Evolutionary conservation across 2,113 vertebrate genomes (phyloP), one percentile per base, ranked within the genome.

Genomic region (Gobiocypris rarus): DNA sequence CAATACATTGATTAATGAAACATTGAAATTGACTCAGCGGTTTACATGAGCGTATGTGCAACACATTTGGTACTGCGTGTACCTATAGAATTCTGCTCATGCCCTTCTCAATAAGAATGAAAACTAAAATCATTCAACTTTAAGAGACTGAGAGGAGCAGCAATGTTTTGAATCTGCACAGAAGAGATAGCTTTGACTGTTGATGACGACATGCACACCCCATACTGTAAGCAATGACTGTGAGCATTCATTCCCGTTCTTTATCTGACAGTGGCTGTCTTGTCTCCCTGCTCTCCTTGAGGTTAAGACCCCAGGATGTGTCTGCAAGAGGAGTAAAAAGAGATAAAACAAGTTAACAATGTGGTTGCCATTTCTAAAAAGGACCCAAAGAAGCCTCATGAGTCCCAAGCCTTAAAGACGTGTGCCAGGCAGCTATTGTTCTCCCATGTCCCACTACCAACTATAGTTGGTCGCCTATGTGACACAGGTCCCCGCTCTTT

Each of bases 171-270:
- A 81, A 88, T 86, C 85, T 88, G 87, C 63, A 70, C 24, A 65
- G 78, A 56, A 58, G 79, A 83, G 87, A 88, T 88, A 86, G 80
- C 87, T 88, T 86, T 86, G 38, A 84, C 41, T 34, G 38, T 61
- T n/a, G 17, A 75, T 54, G 56, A 79, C 15, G 61, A 67, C 75
- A 70, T 34, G n/a, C 28, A 34, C 45, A 52, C 5, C 38, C 24
- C 22, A 48, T 50, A 70, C 75, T 24, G 22, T 77, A 43, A 6
- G n/a, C n/a, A n/a, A 43, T 7, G 26, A 70, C 79, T 59, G 14
- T 0, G 26, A 59, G 59, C 80, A n/a, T 73, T 80, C 31, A 45
- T 50, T 75, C 19, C 31, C 0, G 58, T 17, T 73, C 79, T 88
- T 86, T 85, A 86, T 85, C 87, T 83, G 48, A 48, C 80, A 34